Evolutionary conservation across 1,140 invertebrate species (phyloP).

Genomic region (Sarcophaga bullata): DNA sequence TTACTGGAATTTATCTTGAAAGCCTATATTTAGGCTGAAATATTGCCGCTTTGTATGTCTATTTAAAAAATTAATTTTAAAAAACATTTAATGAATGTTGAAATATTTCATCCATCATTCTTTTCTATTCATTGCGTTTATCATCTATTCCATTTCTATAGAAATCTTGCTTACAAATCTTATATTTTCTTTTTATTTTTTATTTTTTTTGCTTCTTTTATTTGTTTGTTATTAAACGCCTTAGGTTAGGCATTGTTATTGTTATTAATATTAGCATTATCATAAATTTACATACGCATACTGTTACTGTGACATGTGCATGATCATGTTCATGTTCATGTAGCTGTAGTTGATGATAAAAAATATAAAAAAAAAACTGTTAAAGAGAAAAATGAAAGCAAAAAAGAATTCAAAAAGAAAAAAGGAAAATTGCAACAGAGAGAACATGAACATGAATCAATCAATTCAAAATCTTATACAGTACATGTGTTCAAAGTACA

Average conservation of each 20-base stretch:
- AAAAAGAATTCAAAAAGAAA: too few species aligned
- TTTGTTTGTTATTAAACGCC: conserved; percentile 7
- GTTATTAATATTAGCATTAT: conserved; percentile 8
- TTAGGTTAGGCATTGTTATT: conserved; percentile 9
- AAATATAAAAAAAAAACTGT: neutral
- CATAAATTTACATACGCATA: conserved; percentile 6
- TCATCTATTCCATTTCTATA: too few species aligned
- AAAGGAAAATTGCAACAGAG: neutral
- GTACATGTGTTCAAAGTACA: neutral
- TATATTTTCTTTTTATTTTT: too few species aligned
- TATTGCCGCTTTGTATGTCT: too few species aligned
- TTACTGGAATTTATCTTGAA: too few species aligned
- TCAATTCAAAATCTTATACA: conserved; percentile 10
- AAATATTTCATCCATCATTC: neutral
- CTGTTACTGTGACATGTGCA: neutral
- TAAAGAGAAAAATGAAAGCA: too few species aligned
- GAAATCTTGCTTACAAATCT: too few species aligned
- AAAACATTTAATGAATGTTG: neutral
- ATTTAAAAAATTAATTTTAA: too few species aligned
- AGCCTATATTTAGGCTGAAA: too few species aligned
- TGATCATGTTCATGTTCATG: neutral
- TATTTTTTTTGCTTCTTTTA: too few species aligned
- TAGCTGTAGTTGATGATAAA: neutral
- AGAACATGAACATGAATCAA: conserved; percentile 4
- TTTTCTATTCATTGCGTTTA: neutral